Percentiles rank a stretch among this genome's conserved stretches.
Conservation (phyloP, 2,888 invertebrate genomes). For the Microplitis deprimator region DNA sequence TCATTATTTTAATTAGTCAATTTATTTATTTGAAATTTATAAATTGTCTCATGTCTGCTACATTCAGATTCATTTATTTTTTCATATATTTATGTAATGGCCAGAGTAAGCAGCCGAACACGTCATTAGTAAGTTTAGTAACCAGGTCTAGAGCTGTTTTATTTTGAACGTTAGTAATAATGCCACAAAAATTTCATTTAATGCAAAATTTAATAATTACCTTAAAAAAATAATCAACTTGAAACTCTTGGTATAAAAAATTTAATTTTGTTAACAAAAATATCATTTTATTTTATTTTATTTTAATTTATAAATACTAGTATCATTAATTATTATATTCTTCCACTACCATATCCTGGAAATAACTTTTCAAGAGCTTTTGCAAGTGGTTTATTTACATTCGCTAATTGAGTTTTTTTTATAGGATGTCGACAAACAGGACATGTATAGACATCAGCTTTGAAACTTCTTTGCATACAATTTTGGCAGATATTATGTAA, state of each 20-base stretch:
- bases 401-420: conserved; percentile 73
- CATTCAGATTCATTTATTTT: too few relatives aligned
- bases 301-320: not conserved
- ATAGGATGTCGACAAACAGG: conserved; percentile 81
- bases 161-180: too few relatives aligned
- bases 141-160: too few relatives aligned
- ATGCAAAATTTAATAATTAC: too few relatives aligned
- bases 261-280: not conserved
- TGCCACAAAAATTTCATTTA: too few relatives aligned
- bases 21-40: too few relatives aligned
- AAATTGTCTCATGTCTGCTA: too few relatives aligned
- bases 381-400: conserved; percentile 75
- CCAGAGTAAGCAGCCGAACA: too few relatives aligned
- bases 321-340: conserved; percentile 44
- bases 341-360: conserved; percentile 79
- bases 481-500: conserved; percentile 82
- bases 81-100: too few relatives aligned
- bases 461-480: conserved; percentile 80
- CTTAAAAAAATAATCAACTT: not conserved
- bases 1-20: too few relatives aligned
- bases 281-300: not conserved
- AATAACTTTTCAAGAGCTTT: conserved; percentile 76
- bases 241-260: not conserved
- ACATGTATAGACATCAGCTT: conserved; percentile 77
- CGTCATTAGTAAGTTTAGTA: too few relatives aligned